phyloP scores from a whole-genome alignment of 1,140 invertebrate genomes.

The Drosophila parvula region DNA sequence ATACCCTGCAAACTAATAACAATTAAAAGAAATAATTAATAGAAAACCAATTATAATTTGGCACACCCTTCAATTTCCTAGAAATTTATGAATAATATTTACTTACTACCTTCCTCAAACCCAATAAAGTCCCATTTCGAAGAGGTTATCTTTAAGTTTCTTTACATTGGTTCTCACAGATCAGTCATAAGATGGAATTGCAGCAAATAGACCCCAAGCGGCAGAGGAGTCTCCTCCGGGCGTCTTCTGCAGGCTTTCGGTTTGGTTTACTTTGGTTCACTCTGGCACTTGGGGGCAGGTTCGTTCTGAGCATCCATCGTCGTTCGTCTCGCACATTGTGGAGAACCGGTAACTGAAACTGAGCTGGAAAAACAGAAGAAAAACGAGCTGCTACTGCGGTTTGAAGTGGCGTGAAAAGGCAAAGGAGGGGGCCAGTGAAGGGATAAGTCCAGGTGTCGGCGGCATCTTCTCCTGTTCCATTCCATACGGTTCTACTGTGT shows the following conservation, averaged over 20 bases:
- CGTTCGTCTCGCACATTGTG: neutral
- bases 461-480: conserved; percentile 60
- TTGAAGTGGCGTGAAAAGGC: conserved; percentile 3
- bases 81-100: neutral
- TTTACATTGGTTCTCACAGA: neutral
- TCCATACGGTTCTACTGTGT: conserved; percentile 29
- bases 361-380: conserved; percentile 29
- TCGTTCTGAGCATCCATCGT: conserved; percentile 30
- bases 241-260: conserved; percentile 7
- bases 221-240: neutral
- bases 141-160: neutral
- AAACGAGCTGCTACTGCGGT: conserved; percentile 36
- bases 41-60: neutral
- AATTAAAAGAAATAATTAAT: neutral
- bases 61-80: neutral
- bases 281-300: conserved; percentile 27
- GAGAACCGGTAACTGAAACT: conserved; percentile 34
- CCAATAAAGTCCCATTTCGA: too few relatives aligned
- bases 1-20: neutral
- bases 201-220: neutral
- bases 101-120: too few relatives aligned
- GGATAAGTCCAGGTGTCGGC: conserved; percentile 39
- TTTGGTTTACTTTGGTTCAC: conserved; percentile 25
- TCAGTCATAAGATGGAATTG: neutral
- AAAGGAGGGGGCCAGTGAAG: neutral